Percentiles rank a stretch among this genome's conserved stretches.
phyloP scores from a whole-genome alignment of 2,888 invertebrate genomes.

The Catocala nupta region DNA sequence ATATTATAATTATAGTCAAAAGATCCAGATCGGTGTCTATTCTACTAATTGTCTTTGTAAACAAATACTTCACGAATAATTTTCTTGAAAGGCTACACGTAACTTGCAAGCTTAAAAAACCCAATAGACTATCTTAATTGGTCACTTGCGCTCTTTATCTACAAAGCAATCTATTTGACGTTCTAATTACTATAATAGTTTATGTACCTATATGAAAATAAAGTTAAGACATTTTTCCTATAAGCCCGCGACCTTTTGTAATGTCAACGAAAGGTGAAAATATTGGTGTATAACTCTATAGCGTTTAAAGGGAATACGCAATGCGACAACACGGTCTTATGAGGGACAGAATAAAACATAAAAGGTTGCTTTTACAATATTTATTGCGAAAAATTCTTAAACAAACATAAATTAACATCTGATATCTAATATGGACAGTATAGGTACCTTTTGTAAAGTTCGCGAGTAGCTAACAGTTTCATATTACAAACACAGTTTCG shows the following conservation, averaged over 20 bases:
- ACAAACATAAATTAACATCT: constrained; percentile 71
- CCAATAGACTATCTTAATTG: too few species aligned
- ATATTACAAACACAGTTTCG: constrained; percentile 25
- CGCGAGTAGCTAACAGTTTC: constrained; percentile 37
- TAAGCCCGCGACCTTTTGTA: constrained; percentile 34
- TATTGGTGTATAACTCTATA: constrained; percentile 16
- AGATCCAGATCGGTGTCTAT: too few species aligned
- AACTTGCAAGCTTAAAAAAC: too few species aligned
- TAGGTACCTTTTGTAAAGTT: constrained; percentile 60
- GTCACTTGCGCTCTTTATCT: too few species aligned
- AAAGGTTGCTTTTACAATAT: constrained; percentile 51
- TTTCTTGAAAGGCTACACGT: too few species aligned
- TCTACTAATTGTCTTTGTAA: too few species aligned
- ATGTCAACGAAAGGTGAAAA: constrained; percentile 45
- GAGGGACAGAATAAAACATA: constrained; percentile 34
- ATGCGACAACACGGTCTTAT: constrained; percentile 35
- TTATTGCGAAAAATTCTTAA: constrained; percentile 69
- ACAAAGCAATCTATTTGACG: too few species aligned
- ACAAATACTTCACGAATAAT: too few species aligned
- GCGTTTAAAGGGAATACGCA: constrained; percentile 35
- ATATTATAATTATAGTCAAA: too few species aligned
- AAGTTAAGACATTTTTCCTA: constrained; percentile 10
- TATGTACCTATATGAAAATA: too few species aligned
- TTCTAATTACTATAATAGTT: too few species aligned
- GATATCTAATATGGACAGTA: constrained; percentile 63